Evolutionary conservation across 2,888 invertebrate species (phyloP), one percentile per base, ranked within the genome.

Genomic region (Metopia argyrocephala): DNA sequence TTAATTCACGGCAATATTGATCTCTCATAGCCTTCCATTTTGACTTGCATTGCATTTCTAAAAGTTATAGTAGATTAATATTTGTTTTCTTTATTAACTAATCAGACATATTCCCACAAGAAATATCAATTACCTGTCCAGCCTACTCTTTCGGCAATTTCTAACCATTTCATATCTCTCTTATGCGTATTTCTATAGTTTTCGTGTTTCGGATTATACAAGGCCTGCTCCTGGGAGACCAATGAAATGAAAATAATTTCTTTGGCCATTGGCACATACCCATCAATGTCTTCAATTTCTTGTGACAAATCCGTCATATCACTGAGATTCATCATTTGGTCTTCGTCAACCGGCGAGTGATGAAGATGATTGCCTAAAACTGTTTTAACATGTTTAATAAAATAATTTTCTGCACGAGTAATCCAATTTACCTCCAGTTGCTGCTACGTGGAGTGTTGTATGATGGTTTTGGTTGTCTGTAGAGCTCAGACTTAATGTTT

Each of bases 21-120:
- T 89, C 89, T 54, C 89, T 80, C 86, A 89, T 85, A 0, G 89
- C 89, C 69, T 89, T 89, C 89, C 89, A 89, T 59, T 89, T 89
- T 7, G 86, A 86, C 75, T 89, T 89, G 82, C 89, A 89, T 74
- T 89, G 87, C 1, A 82, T 74, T 66, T 86, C 89, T 89, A 66
- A 3, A 45, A 62, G 28, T 56, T 20, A 56, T 54, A 45, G 12
- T 1, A 66, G 7, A 48, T n/a, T n/a, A 15, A 28, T n/a, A 15
- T 15, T 15, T 46, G 6, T 3, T n/a, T 21, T 38, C 3, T n/a
- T n/a, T 6, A 31, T 59, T 56, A 23, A 48, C 54, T 38, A 52
- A 56, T 31, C 25, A 18, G n/a, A n/a, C 2, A 12, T 15, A 15
- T 1, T 12, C 23, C 54, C 12, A 9, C 25, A 23, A n/a, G n/a